Base-by-base conservation (phyloP, 2,797 vertebrate genomes). In the Podarcis siculus region DNA sequence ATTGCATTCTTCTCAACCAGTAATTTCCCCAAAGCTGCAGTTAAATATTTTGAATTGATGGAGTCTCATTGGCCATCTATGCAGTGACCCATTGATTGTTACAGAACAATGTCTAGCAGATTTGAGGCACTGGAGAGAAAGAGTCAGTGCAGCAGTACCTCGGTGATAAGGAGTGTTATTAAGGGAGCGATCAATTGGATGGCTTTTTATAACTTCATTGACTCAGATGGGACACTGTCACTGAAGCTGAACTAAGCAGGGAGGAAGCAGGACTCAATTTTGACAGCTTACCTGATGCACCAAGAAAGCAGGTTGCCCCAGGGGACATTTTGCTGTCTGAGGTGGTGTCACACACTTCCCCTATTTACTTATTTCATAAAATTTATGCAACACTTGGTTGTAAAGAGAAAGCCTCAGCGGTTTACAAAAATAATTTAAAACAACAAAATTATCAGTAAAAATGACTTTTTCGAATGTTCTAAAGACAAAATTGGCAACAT, bases 1-100 rank as follows among this genome's bases (percentile, higher is more conserved):
- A 87, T 87, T 82, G 80, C 80, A 35, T 82, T 67, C 58, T 82
- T 82, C 79, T 82, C n/a, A 76, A 49, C 55, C 8, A 25, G 55
- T 58, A 82, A 67, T 82, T 87, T 76, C 5, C 79, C 58, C 86
- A 76, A 64, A 82, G 55, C 30, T 45, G 13, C 58, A 49, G 86
- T 67, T 87, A 87, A 82, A 87, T 87, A 76, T 87, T 82, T 76
- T 67, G 86, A 87, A 87, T 67, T 49, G 80, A 76, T 76, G 80
- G 80, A 67, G 42, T 17, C 58, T 67, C 23, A 4, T 27, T 8
- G 55, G 21, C 86, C 71, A 87, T 82, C 79, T 82, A 45, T 45
- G 42, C 13, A 82, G 66, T 66, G 86, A 82, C 79, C 79, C 86
- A 82, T 76, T 82, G 72, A 87, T 77, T 82, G 58, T 76, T 77